A percentile compares a stretch with the other conserved stretches of the same genome.
Evolutionary conservation across 1,140 invertebrate species (phyloP).

Genomic region (Penaeus chinensis): DNA sequence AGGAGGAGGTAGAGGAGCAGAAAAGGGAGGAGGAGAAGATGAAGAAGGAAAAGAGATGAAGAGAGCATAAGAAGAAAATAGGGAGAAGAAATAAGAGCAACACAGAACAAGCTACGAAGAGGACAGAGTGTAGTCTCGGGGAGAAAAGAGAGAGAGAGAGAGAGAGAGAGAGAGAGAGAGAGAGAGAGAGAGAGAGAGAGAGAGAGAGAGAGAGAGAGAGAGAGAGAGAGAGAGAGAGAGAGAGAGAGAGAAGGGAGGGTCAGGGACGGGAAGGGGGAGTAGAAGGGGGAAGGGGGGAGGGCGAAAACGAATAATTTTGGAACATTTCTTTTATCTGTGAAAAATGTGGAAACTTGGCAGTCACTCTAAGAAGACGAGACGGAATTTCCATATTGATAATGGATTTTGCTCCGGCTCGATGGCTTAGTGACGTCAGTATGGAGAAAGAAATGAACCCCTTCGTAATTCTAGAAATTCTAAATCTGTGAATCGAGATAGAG

Average conservation of each 20-base stretch:
- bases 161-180: slow-evolving; percentile 4
- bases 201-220: neutral
- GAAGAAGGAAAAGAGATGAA: too few relatives aligned
- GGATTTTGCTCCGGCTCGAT: slow-evolving; percentile 47
- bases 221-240: neutral
- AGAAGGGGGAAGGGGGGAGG: neutral
- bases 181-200: too few relatives aligned
- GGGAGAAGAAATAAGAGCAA: too few relatives aligned
- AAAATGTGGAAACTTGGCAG: slow-evolving; percentile 20
- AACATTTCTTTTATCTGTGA: slow-evolving; percentile 24
- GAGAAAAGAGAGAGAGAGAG: slow-evolving; percentile 8
- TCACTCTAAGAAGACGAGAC: slow-evolving; percentile 38
- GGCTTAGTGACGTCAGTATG: slow-evolving; percentile 37
- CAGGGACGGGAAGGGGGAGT: neutral
- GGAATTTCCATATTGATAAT: slow-evolving; percentile 56
- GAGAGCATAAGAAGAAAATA: too few relatives aligned
- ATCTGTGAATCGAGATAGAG: neutral
- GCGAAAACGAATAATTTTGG: slow-evolving; percentile 12
- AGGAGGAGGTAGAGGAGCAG: neutral
- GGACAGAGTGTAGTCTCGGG: too few relatives aligned
- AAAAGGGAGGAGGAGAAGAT: neutral
- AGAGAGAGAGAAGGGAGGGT: neutral
- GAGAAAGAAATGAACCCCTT: slow-evolving; percentile 43
- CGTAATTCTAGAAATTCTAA: slow-evolving; percentile 33
- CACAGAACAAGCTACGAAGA: too few relatives aligned